Base-by-base conservation (phyloP, 2,797 vertebrate genomes). In the Thamnophis elegans region DNA sequence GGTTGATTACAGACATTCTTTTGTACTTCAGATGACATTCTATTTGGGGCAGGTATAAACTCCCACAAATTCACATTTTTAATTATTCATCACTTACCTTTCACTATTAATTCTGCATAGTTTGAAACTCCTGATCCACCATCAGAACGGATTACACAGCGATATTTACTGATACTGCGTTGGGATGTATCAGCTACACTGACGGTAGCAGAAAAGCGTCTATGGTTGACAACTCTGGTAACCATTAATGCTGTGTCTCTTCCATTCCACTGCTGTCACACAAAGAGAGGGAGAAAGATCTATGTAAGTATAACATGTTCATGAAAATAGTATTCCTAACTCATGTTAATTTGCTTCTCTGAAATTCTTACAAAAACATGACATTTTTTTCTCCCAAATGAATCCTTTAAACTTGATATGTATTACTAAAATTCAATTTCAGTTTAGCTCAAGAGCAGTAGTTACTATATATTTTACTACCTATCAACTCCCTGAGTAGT, bases 81-180 rank as follows among this genome's bases (percentile, higher is more conserved):
- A n/a, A 13, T 65, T 62, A 4, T 65, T 65, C 1, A 0, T 58
- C 93, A 97, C 98, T 97, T 97, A 98, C 98, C 98, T 98, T 98
- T 98, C 25, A 98, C 99, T 0, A 99, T 99, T 88, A 99, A 97
- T 92, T 99, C 99, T 0, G 99, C 99, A 0, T 99, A 99, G 97
- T 99, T 99, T 88, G 99, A 99, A 88, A 99, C 99, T 0, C 99
- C 99, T 0, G 99, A 99, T 1, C 99, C 99, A 0, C 99, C 99
- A 0, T 99, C 98, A 0, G 99, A 99, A 20, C 99, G 98, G 95
- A 99, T 99, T 94, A 99, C 99, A 0, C 99, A 99, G 88, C 99
- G 98, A 94, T 99, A 99, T 92, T 99, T 98, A 97, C 98, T 99
- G 92, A 98, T 97, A 53, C 99, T 99, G n/a, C 99, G 97, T 94